Evolutionary conservation across 2,113 vertebrate species (phyloP).

Genomic region (Mus spicilegus): DNA sequence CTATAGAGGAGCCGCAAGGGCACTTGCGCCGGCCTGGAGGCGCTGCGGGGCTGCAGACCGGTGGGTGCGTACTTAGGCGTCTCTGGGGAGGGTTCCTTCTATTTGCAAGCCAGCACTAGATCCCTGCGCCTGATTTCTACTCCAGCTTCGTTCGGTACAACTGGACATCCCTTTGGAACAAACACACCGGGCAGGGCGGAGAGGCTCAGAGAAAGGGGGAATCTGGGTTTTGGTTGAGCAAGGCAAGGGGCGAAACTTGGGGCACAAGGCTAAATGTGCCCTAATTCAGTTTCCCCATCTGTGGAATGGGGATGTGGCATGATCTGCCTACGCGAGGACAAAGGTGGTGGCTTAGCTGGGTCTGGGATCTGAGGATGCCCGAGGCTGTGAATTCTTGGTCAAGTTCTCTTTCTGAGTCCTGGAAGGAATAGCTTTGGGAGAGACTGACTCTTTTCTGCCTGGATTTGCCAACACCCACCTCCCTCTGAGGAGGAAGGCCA

Average conservation of each 20-base stretch:
- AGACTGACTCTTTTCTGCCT: not conserved
- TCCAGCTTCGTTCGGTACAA: not conserved
- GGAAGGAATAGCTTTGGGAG: not conserved
- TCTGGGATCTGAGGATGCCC: no score
- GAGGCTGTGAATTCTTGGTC: not conserved
- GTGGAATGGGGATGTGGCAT: not conserved
- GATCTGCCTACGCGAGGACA: not conserved
- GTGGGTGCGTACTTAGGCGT: not conserved
- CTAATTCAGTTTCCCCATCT: not conserved
- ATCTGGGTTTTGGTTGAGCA: accelerated
- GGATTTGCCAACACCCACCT: not conserved
- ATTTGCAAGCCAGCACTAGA: not conserved
- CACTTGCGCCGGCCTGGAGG: not conserved
- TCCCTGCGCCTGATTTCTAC: not conserved
- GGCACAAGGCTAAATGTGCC: accelerated
- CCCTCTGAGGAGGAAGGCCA: not conserved
- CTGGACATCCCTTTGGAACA: not conserved
- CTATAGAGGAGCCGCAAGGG: no score
- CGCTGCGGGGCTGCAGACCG: not conserved
- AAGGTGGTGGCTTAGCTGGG: not conserved
- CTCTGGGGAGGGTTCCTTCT: not conserved
- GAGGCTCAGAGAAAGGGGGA: not conserved
- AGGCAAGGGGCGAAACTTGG: not conserved
- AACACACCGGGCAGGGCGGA: no score
- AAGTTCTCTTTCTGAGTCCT: not conserved